A percentile compares a stretch with the other conserved stretches of the same genome.
Conservation (phyloP, 2,888 invertebrate species). For the Polymixis flavicincta region DNA sequence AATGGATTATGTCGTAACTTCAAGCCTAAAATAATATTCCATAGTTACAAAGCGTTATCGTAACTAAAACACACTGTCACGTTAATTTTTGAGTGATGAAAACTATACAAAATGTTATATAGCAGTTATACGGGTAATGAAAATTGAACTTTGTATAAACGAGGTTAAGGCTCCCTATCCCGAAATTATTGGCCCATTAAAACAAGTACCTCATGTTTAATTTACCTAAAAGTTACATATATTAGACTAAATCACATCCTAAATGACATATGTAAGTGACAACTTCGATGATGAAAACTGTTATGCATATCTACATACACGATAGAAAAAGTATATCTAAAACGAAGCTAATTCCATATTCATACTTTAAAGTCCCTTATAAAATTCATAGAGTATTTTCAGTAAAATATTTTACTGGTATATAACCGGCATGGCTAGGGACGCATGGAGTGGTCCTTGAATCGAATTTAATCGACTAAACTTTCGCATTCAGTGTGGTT, state of each 20-base stretch:
- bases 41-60: constrained; percentile 14
- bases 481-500: constrained; percentile 68
- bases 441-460: constrained; percentile 66
- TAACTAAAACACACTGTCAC: constrained; percentile 10
- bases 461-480: constrained; percentile 72
- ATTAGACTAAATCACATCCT: background rate
- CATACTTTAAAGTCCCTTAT: constrained; percentile 29
- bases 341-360: constrained; percentile 35
- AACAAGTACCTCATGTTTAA: background rate
- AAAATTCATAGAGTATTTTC: constrained; percentile 58
- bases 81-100: constrained; percentile 9
- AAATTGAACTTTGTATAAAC: constrained; percentile 2
- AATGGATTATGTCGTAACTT: constrained; percentile 16
- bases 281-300: background rate
- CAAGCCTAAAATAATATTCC: background rate
- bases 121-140: background rate
- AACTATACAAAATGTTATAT: background rate
- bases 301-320: background rate
- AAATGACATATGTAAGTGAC: background rate
- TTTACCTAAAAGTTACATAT: too few relatives aligned
- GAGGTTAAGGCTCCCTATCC: background rate
- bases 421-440: constrained; percentile 68
- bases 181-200: background rate
- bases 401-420: constrained; percentile 70
- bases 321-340: background rate